phyloP scores from a whole-genome alignment of 2,113 vertebrate species.

The Orientallactaga bullata region DNA sequence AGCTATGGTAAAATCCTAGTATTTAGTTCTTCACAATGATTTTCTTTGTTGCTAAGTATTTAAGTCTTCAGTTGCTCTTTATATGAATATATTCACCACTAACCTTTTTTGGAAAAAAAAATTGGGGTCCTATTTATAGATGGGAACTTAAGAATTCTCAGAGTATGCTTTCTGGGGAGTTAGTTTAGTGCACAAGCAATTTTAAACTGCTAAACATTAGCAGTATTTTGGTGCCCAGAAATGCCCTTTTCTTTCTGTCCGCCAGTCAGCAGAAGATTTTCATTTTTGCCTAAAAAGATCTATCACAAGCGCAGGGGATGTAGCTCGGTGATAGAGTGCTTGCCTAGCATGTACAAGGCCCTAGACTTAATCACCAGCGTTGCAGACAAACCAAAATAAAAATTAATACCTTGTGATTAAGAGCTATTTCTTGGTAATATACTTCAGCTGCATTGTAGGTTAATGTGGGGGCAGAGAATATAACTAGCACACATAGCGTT shows the following conservation, averaged over 20 bases:
- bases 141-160: conserved; percentile 49
- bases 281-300: background rate
- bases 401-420: background rate
- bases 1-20: background rate
- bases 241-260: background rate
- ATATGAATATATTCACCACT: background rate
- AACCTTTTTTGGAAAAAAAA: background rate
- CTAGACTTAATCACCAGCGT: background rate
- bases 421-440: background rate
- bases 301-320: background rate
- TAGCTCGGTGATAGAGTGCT: background rate
- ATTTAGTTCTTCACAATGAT: background rate
- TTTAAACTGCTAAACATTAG: conserved; percentile 4
- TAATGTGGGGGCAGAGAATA: background rate
- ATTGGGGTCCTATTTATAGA: conserved; percentile 33
- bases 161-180: conserved; percentile 38
- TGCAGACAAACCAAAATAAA: background rate
- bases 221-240: conserved; percentile 34
- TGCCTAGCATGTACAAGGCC: background rate
- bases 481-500: background rate
- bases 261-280: conserved; percentile 13
- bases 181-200: conserved; percentile 21
- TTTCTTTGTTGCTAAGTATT: conserved; percentile 55
- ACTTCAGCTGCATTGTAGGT: background rate
- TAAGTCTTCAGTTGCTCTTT: conserved; percentile 26